Percentiles rank a stretch among this genome's conserved stretches.
phyloP scores from a whole-genome alignment of 37 sponge, comb jelly and placozoan species.

The Tethya wilhelma region DNA sequence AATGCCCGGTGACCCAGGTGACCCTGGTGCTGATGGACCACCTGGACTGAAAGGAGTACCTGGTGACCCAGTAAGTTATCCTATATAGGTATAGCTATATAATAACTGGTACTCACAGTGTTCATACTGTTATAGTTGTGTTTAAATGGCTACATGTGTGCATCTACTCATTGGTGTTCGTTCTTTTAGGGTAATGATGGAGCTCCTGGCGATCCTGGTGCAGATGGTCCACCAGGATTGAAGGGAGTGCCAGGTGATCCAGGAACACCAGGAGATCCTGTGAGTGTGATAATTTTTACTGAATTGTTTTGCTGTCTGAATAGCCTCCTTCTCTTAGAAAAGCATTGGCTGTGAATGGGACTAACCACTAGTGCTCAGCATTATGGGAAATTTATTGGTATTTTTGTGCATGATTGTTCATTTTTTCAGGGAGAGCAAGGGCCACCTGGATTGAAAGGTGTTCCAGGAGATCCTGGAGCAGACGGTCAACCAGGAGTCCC shows the following conservation, averaged over 20 bases:
- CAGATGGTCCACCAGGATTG: conserved; percentile 1
- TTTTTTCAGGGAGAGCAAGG: conserved; percentile 3
- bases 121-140: no score
- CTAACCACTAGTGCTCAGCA: no score
- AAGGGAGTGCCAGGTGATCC: conserved; percentile 1
- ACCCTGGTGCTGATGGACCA: background rate
- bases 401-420: no score
- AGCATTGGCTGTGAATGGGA: no score
- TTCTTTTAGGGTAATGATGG: background rate
- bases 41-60: conserved; percentile 29
- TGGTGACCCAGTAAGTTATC: conserved; percentile 17
- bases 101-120: no score
- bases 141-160: background rate
- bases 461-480: conserved; percentile 3
- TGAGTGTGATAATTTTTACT: background rate
- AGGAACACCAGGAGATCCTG: background rate
- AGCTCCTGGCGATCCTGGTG: conserved; percentile 2
- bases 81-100: no score
- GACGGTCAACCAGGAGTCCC: conserved; percentile 7
- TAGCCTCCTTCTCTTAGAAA: no score
- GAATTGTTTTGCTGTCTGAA: no score
- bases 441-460: conserved; percentile 16
- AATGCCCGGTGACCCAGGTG: background rate
- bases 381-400: no score
- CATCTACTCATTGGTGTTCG: no score